Base-by-base conservation (phyloP, 2,797 vertebrate genomes). In the Coilia nasus region DNA sequence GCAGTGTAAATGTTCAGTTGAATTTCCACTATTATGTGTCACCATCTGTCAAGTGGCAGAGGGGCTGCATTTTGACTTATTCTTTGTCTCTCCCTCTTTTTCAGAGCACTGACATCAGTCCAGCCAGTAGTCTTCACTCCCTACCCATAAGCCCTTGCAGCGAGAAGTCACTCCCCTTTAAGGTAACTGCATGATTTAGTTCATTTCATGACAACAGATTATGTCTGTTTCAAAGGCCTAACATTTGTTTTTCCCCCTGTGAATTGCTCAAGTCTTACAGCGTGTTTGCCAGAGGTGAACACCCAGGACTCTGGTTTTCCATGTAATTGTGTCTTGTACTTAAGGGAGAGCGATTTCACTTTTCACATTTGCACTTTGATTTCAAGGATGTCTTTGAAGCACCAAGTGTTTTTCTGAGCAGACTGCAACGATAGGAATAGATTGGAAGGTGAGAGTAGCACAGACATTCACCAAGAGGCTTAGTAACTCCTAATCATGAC, bases 31-130 rank as follows among this genome's bases (percentile, higher is more conserved):
- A n/a, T n/a, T n/a, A n/a, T n/a, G n/a, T n/a, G n/a, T n/a, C n/a
- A n/a, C n/a, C n/a, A n/a, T 64, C n/a, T 64, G 60, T 31, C 64
- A 71, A 71, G 28, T 14, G 5, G 2, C 6, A 35, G 3, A 14
- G 14, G 14, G 25, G 25, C 14, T 31, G 14, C 25, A 28, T 67
- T 28, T 5, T 4, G 14, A 35, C 17, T 10, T 35, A 17, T 35
- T 31, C n/a, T 62, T n/a, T 62, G 60, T 11, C 35, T 85, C 14
- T 57, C 10, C 14, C 81, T 81, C 5, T 75, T 85, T 81, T 44
- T n/a, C 95, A 99, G 98, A 99, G 97, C 90, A 85, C 96, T 0
- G 98, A 99, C 88, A 96, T 97, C 81, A 99, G 98, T 90, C 98
- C 98, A 85, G 96, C 97, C 47, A 97, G 96, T 90, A 99, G 98